Evolutionary conservation across 2,888 invertebrate genomes (phyloP), one percentile per base, ranked within the genome.

Genomic region (Mamestra brassicae): DNA sequence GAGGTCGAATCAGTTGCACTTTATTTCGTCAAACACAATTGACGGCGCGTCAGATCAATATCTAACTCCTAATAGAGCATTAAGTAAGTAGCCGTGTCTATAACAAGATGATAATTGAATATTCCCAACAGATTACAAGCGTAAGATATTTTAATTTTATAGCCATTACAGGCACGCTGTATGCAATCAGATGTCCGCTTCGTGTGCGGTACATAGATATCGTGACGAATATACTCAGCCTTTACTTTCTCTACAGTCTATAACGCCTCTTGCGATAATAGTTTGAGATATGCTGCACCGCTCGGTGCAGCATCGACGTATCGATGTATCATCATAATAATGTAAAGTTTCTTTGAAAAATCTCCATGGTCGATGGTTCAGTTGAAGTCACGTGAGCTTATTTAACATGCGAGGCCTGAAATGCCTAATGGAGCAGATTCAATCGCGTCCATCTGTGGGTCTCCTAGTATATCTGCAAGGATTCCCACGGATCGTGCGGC

Each of bases 391-490:
- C 90, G 90, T 91, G 83, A 92, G 88, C 84, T 85, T 87, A 87
- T 89, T 85, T 87, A 84, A 84, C 87, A 88, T 87, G 87, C 88
- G 87, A 84, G 77, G 64, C 81, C 88, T 86, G 87, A 84, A 84
- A 80, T 83, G 89, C 88, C 90, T 94, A 95, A 95, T 94, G 94
- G 94, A 92, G 91, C 88, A 90, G 94, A 94, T 94, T 91, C 90
- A 91, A 94, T 93, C 93, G 87, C 89, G 84, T 89, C 89, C 88
- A 90, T 90, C 91, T 91, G 89, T 88, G 89, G 85, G 88, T 88
- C 88, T 89, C 85, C 86, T 88, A 87, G 87, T 90, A 93, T 94
- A 95, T 94, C 93, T 90, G 89, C 77, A 79, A 87, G 91, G 89
- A 89, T 92, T 94, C 94, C 92, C 94, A 94, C 91, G 93, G 90